Base-by-base conservation (phyloP, 2,113 vertebrate genomes). In the Gallinago media region DNA sequence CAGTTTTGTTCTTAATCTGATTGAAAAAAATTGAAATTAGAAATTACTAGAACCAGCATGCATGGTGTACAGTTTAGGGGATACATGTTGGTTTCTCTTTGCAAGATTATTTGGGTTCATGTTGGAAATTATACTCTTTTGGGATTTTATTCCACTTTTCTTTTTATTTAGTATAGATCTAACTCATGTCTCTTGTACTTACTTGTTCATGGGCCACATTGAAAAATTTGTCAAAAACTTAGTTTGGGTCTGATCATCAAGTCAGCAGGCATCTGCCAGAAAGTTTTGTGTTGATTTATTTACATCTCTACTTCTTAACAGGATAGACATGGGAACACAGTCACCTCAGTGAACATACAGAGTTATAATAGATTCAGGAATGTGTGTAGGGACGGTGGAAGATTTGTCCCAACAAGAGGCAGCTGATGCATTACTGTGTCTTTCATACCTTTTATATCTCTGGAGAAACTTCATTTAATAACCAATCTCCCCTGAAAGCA, bases 391-490 rank as follows among this genome's bases (percentile, higher is more conserved):
- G 6, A 2, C 34, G 63, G 17, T 74, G 31, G 27, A n/a, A 81
- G 27, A 25, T 72, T 56, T 86, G 25, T 84, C 85, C 65, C 40
- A 68, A 23, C 1, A 3, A 58, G 76, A 93, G 40, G 72, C 79
- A 92, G 88, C 56, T 92, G 83, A 59, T 7, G 12, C 42, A 6
- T 50, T 70, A 6, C 52, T 71, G 20, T 81, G 68, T 47, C 49
- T 86, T 65, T 80, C 68, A 62, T 47, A 81, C 42, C 65, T 92
- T 74, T 55, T 9, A 17, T 80, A 8, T 71, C 72, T 81, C 88
- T 71, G 73, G 68, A 88, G 75, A 71, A 81, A 27, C 61, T 84
- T 67, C 49, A 52, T 86, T 89, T 96, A 56, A 87, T 90, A 93
- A 72, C 27, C 21, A 40, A 52, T 59, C 40, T 93, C 65, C 79